Evolutionary conservation across 2,888 invertebrate species (phyloP), one percentile per base, ranked within the genome.

Genomic region (Synergus gifuensis): DNA sequence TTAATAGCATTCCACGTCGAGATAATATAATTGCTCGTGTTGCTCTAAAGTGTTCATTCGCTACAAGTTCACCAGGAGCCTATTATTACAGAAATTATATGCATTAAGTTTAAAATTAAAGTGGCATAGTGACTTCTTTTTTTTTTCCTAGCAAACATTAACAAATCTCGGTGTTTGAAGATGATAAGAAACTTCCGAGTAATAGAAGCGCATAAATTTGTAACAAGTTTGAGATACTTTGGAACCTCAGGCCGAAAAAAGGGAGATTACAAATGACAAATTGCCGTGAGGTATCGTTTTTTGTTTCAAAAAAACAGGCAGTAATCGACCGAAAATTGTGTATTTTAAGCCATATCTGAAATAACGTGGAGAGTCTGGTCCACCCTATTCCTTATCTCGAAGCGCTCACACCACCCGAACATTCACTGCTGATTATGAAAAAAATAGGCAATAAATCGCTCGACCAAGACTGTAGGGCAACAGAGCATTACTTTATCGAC

Each of bases 251-350:
- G 73, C 22, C 46, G 49, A 49, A 69, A 49, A 69, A 69, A 69
- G 49, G 46, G 28, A 69, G 69, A 69, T 69, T 46, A 67, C 46
- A 67, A 44, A 44, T 67, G 46, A 67, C 22, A 46, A 44, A 66
- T 16, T 66, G 66, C 66, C 42, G 12, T 42, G 18, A 66, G 40
- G 66, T 16, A 66, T 66, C 66, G 42, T 67, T 67, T 62, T 67
- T 67, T 67, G 67, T 67, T 67, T 67, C 8, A 22, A 67, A 46
- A 18, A 67, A 67, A 42, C 40, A 64, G 64, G 66, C 42, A 67
- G 67, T 46, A 67, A 67, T 67, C 67, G 67, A 67, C 67, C 67
- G 28, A 67, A 67, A 67, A 67, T 67, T 67, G 67, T 67, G 46
- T 67, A 67, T 67, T 67, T 67, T 67, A 67, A 67, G 67, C 67